Percentiles rank a stretch among this genome's conserved stretches.
These are phyloP conservation scores for Lasioglossum pauxillum DNA, from an alignment of 2,888 invertebrate genomes.

Conservation along the genomic window DNA sequence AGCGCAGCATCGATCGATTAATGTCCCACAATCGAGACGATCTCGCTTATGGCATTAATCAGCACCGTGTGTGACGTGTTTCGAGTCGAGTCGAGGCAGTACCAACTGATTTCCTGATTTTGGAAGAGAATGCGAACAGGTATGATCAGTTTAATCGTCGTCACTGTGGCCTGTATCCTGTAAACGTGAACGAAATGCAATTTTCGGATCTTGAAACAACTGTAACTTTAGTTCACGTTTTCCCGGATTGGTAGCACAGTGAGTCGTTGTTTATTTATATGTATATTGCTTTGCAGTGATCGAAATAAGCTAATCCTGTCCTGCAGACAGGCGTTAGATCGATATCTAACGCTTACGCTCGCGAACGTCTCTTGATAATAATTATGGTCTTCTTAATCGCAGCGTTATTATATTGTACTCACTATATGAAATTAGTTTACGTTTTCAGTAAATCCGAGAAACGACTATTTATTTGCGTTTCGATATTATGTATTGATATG, in stretches of 20 bases:
- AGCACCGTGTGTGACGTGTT: neutral
- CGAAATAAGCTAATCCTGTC: neutral
- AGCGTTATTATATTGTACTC: constrained; percentile 23
- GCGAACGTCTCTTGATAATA: neutral
- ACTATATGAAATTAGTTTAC: neutral
- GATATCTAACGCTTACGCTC: constrained; percentile 10
- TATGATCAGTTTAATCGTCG: neutral
- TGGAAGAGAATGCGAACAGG: neutral
- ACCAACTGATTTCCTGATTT: neutral
- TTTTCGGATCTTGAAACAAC: neutral
- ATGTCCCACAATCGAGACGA: neutral
- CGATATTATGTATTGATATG: neutral
- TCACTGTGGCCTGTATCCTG: neutral
- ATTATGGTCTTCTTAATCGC: constrained; percentile 17
- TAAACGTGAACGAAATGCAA: neutral
- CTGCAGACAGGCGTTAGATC: neutral
- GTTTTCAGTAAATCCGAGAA: constrained; percentile 4
- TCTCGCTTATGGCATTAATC: constrained; percentile 1
- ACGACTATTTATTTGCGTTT: neutral
- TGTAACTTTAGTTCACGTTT: neutral
- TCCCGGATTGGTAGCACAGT: neutral
- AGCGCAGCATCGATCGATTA: constrained; percentile 1
- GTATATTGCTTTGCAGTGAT: neutral
- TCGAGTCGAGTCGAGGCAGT: neutral
- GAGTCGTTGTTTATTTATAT: neutral